Conservation (phyloP, 2,113 vertebrate species). For the Mesembrinibis cayennensis region DNA sequence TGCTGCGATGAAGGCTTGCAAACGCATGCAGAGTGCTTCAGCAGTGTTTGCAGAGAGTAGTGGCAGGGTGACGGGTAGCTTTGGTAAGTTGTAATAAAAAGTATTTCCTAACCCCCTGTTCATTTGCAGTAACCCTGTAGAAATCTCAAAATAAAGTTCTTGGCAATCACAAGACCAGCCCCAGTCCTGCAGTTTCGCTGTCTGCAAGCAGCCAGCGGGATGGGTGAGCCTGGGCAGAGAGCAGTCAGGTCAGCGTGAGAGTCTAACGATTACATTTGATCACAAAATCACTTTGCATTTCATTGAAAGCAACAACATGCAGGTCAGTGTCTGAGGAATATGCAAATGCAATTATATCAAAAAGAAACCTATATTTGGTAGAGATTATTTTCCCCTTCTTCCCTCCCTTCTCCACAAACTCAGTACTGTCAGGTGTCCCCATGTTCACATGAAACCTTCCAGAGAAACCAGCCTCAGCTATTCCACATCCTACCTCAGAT, state of each 20-base stretch:
- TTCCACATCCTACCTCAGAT: neutral
- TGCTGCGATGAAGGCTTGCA: rapidly evolving
- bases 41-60: neutral
- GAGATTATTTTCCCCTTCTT: neutral
- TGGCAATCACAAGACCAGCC: neutral
- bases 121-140: rapidly evolving
- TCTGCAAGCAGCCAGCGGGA: rapidly evolving
- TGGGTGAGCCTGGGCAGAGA: rapidly evolving
- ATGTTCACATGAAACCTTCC: rapidly evolving
- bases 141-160: neutral
- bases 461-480: neutral
- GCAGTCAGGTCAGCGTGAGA: rapidly evolving
- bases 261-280: rapidly evolving
- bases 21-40: rapidly evolving
- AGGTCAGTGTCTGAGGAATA: rapidly evolving
- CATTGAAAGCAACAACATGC: rapidly evolving
- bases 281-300: neutral
- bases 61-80: neutral
- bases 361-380: no score
- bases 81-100: rapidly evolving
- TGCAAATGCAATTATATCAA: rapidly evolving
- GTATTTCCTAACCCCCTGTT: neutral
- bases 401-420: rapidly evolving
- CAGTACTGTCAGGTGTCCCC: neutral
- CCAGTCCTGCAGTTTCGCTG: rapidly evolving